Base-by-base conservation (phyloP, 2,113 vertebrate genomes). In the Grus americana region DNA sequence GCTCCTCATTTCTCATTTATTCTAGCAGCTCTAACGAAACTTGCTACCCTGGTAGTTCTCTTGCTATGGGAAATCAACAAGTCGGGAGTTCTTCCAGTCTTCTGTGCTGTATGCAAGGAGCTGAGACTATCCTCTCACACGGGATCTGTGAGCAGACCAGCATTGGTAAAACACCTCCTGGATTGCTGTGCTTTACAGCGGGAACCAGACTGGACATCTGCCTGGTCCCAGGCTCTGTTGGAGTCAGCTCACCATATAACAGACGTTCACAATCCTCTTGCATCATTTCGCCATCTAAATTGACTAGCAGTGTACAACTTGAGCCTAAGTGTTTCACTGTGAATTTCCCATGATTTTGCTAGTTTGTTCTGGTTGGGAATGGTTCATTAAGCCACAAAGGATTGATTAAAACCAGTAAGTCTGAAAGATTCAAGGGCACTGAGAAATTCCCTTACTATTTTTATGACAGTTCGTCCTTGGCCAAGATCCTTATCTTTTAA, bases 331-430 rank as follows among this genome's bases (percentile, higher is more conserved):
- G 15, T 38, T 75, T 62, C 38, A 26, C 65, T 62, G 63, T 58
- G n/a, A 50, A 3, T 84, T 89, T 79, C 52, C 22, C 12, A n/a
- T 19, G 16, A 66, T 81, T 86, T n/a, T 87, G 32, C n/a, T 47
- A 61, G 40, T 81, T 76, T 86, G 16, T 49, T 74, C 52, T 95
- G 59, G 20, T 26, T 34, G 20, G 42, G 42, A 79, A 75, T 44
- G 32, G 10, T 75, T 92, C 57, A 63, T 93, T 74, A 88, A 91
- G 23, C 17, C 92, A 59, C 52, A 52, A 55, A 59, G 52, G n/a
- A 85, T 67, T 96, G 90, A 94, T 90, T 87, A 92, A 90, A 90
- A 89, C 46, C 21, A 46, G 30, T 42, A 84, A 71, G 27, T 58
- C 68, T 74, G n/a, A 92, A 93, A 81, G 34, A 81, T 71, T 87